Percentiles rank a stretch among this genome's conserved stretches.
Conservation (phyloP, 1,140 invertebrate genomes). For the Protaetia brevitarsis region DNA sequence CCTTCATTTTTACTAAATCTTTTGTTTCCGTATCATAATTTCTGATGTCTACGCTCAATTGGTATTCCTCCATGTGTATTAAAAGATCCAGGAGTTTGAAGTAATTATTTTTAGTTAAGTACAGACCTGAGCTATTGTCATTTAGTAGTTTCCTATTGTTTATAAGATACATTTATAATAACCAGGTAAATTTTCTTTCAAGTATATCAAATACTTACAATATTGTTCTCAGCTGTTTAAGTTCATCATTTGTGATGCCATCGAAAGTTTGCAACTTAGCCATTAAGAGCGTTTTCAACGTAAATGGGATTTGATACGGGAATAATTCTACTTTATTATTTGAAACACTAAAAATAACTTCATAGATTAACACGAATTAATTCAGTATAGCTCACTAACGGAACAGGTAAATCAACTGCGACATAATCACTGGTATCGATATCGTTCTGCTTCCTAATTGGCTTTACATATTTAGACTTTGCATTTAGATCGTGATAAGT, state of each 20-base stretch:
- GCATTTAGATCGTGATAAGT: not conserved
- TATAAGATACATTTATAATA: too few species aligned
- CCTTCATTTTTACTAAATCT: not conserved
- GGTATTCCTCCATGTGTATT: constrained; percentile 74
- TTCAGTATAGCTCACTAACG: not conserved
- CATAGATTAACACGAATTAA: too few species aligned
- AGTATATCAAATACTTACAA: not conserved
- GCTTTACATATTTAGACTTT: not conserved
- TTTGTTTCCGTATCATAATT: constrained; percentile 59
- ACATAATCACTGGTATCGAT: not conserved
- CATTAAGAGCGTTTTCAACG: not conserved
- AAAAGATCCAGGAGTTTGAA: constrained; percentile 61
- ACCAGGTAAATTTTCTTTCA: too few species aligned
- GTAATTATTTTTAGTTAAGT: constrained; percentile 51
- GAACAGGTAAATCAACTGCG: not conserved
- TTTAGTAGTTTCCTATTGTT: not conserved
- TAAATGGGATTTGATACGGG: not conserved
- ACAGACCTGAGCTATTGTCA: not conserved
- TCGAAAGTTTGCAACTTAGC: not conserved
- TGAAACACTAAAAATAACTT: not conserved
- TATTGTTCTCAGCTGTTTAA: not conserved
- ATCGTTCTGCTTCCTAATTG: not conserved
- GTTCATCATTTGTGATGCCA: not conserved
- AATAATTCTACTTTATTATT: not conserved
- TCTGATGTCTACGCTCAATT: constrained; percentile 60